Evolutionary conservation across 1,140 invertebrate species (phyloP), one percentile per base, ranked within the genome.

Genomic region (Drosophila auraria): DNA sequence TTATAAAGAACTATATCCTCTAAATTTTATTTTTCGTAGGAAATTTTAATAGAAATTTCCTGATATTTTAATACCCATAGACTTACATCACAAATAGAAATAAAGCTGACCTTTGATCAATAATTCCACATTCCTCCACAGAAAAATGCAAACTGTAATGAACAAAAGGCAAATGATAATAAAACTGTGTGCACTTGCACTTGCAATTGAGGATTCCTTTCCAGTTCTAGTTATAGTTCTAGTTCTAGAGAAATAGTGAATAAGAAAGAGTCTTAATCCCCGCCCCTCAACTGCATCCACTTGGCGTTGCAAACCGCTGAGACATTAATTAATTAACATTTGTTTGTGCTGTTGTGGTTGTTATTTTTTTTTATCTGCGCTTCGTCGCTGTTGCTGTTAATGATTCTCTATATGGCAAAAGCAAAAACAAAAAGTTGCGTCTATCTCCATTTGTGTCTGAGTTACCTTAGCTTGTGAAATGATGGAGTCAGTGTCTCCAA

Each of bases 261-360:
- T 72, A 51, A 42, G 38, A 38, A 51, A 45, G 42, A 44, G 30
- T 51, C 70, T 40, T 73, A 61, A 45, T 73, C 23, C 63, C 6
- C 45, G 9, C 44, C 44, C 64, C 54, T 40, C 14, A 57, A 27
- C 5, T 51, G 27, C 25, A 30, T 56, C 27, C 36, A 25, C 23
- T 40, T 50, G 30, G 49, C 65, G 8, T 62, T 50, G 54, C 63
- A 80, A 83, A 63, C 73, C 36, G 82, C 59, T 73, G 58, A 40
- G 50, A 65, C 63, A 72, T 81, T 81, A 81, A 89, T 87, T 87
- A 87, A 87, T 81, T 87, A 74, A 84, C 65, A 71, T 36, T 62
- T 66, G 47, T 63, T 78, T 68, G 49, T 36, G 42, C 42, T 63
- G 33, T 36, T 36, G 33, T 36, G 8, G 8, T 40, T 50, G 33